phyloP scores from a whole-genome alignment of 37 sponge, comb jelly and placozoan species.

The Theonella swinhoei region DNA sequence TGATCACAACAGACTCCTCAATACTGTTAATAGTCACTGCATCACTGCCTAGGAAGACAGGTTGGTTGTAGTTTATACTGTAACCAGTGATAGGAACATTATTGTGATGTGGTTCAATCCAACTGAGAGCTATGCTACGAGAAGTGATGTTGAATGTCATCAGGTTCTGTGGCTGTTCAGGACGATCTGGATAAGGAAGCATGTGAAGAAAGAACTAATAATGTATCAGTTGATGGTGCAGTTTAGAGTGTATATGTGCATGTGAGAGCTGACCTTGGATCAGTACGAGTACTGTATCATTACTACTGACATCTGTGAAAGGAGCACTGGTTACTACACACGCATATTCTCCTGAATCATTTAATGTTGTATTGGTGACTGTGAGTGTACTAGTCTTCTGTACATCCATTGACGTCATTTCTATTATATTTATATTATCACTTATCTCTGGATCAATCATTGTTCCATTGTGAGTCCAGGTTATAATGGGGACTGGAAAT shows the following conservation, averaged over 20 bases:
- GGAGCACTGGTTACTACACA: constrained; percentile 33
- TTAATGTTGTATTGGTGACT: constrained; percentile 19
- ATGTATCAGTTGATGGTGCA: too few relatives aligned
- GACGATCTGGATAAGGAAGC: too few relatives aligned
- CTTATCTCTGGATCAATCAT: background rate
- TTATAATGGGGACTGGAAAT: constrained; percentile 33
- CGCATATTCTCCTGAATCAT: constrained; percentile 58
- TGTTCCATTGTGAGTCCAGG: constrained; percentile 67
- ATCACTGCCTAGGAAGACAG: constrained; percentile 18
- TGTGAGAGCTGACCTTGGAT: constrained; percentile 54
- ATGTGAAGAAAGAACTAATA: too few relatives aligned
- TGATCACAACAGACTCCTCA: constrained; percentile 6
- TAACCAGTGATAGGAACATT: constrained; percentile 66
- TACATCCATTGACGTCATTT: background rate
- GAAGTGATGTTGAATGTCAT: constrained; percentile 14
- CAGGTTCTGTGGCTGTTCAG: constrained; percentile 44
- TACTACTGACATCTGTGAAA: constrained; percentile 7
- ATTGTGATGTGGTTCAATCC: constrained; percentile 70
- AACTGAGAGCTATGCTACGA: constrained; percentile 11
- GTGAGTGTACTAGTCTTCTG: constrained; percentile 37
- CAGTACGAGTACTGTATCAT: constrained; percentile 11
- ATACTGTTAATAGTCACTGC: background rate
- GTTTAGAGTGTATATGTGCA: too few relatives aligned
- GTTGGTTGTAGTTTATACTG: constrained; percentile 1
- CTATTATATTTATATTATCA: background rate